A percentile compares a stretch with the other conserved stretches of the same genome.
Conservation (phyloP, 1,140 invertebrate genomes). For the Meloidogyne chitwoodi region DNA sequence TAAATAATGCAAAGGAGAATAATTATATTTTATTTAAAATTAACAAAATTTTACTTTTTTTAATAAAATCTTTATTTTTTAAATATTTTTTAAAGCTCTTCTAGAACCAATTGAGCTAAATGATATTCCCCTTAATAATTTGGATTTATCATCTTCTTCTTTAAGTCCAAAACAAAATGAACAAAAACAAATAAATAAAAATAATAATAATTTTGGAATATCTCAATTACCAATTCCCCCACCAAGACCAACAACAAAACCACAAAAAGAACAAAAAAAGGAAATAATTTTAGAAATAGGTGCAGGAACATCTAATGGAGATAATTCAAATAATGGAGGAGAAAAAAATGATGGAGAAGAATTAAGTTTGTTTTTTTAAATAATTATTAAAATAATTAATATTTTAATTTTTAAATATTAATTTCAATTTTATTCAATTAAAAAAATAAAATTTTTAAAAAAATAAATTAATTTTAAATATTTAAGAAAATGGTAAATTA, state of each 20-base stretch:
- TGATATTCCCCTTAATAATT: background rate
- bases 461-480: background rate
- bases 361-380: background rate
- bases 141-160: background rate
- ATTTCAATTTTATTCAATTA: too few relatives aligned
- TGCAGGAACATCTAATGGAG: background rate
- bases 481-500: conserved; percentile 15
- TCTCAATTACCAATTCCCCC: background rate
- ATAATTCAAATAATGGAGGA: background rate
- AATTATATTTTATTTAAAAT: too few relatives aligned
- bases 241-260: background rate
- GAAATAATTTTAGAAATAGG: background rate
- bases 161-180: background rate
- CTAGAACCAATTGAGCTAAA: background rate
- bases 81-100: background rate
- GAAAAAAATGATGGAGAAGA: background rate
- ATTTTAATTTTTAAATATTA: too few relatives aligned
- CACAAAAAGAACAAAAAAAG: background rate
- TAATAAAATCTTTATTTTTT: too few relatives aligned
- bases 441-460: background rate
- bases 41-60: too few relatives aligned
- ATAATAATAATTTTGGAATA: background rate
- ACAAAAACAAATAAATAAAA: too few relatives aligned
- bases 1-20: too few relatives aligned
- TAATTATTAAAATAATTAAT: background rate